Evolutionary conservation across 2,888 invertebrate genomes (phyloP), one percentile per base, ranked within the genome.

Genomic region (Argyresthia goedartella): DNA sequence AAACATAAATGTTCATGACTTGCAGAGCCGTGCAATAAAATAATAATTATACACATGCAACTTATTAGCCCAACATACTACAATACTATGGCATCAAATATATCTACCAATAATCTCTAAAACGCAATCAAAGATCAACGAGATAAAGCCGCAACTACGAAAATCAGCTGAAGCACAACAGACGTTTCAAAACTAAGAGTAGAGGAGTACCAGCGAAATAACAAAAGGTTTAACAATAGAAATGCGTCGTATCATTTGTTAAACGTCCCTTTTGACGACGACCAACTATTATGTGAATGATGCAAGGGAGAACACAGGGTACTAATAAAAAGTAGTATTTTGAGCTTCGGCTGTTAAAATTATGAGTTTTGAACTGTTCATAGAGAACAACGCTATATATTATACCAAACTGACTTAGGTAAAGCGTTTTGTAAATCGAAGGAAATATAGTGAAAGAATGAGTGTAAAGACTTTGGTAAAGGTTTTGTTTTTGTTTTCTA

Each of bases 41-140:
- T 81, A 81, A 84, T 84, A 82, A 85, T 85, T 84, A 81, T 81
- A 82, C 81, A 77, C 81, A 78, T 81, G 79, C 79, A 81, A 84
- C 80, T 80, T 84, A 84, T 84, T 82, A 82, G 75, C 75, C 69
- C 62, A 73, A 74, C 75, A 73, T 67, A 72, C 46, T n/a, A 69
- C 64, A 71, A 67, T 68, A 69, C 69, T 69, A 13, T 62, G 65
- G 69, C 74, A 70, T 70, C 70, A 71, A 71, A 74, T 64, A 66
- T 55, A 57, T 54, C 49, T 51, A 55, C 49, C 34, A 43, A 54
- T 47, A 53, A 34, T 4, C 50, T 48, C 52, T 54, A 16, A 58
- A 61, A 59, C 55, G 45, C 48, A 53, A 60, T 58, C 53, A 50
- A 61, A 56, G 47, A 0, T 1, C 0, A 7, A 15, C 4, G 14